Evolutionary conservation across 1,140 invertebrate species (phyloP), one percentile per base, ranked within the genome.

Genomic region (Megalopta genalis): DNA sequence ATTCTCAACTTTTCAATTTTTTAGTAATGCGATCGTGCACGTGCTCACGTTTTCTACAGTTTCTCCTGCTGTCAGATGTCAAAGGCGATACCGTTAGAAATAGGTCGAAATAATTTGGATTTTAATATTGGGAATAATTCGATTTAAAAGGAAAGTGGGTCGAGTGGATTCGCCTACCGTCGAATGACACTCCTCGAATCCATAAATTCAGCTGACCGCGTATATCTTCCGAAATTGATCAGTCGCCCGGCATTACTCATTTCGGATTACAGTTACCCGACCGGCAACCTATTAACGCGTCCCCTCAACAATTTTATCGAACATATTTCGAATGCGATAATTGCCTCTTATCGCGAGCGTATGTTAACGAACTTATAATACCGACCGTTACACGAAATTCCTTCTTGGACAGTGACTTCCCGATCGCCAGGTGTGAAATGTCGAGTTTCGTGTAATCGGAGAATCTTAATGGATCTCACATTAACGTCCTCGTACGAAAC

Each of bases 211-310:
- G 49, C 42, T 25, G 23, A 46, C 63, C 76, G 67, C 39, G 49
- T 76, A 69, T 67, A 67, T 74, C 73, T 80, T 65, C 54, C 57
- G 27, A 39, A 81, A 78, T 78, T 71, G 69, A 81, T 77, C 69
- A 59, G 42, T 52, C 67, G 78, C n/a, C n/a, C 37, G 68, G 52
- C 21, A 52, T 57, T 65, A 71, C 69, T 71, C 69, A 71, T 46
- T 71, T 46, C 23, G 57, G 57, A 46, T 60, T 71, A 71, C 69
- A 62, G 69, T 71, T 71, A 71, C 37, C 16, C 39, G 69, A 7
- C 54, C 21, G 5, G 10, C 21, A 6, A 9, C n/a, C 1, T 70
- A 71, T 71, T 71, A 62, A 71, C 69, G 37, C 16, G 39, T 71
- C 23, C n/a, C 8, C 16, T 25, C 46, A 7, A 54, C 52, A 69